Evolutionary conservation across 2,888 invertebrate genomes (phyloP).

Genomic region (Petrolisthes manimaculis): DNA sequence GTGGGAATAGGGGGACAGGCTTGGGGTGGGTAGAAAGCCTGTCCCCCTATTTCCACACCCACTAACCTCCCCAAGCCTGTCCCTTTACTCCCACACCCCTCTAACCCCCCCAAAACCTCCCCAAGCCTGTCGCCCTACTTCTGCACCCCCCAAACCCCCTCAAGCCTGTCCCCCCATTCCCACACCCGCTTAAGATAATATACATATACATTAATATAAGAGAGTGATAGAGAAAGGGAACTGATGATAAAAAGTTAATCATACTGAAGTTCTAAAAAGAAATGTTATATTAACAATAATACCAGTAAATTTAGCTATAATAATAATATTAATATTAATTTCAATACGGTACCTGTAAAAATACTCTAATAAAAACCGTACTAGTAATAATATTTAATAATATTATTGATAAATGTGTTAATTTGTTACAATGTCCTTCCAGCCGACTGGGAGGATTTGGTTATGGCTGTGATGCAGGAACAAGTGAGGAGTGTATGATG

Average conservation of each 20-base stretch:
- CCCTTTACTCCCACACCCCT: too few relatives aligned
- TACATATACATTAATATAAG: too few relatives aligned
- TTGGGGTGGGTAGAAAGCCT: too few relatives aligned
- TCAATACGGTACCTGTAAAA: conserved; percentile 12
- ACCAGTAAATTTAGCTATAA: background rate
- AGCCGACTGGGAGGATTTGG: conserved; percentile 36
- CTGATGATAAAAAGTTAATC: background rate
- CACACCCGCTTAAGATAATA: too few relatives aligned
- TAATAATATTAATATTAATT: conserved; percentile 18
- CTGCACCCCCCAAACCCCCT: too few relatives aligned
- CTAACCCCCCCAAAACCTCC: too few relatives aligned
- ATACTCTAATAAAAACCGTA: background rate
- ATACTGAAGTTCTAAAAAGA: background rate
- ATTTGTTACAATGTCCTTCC: too few relatives aligned
- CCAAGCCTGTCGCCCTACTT: too few relatives aligned
- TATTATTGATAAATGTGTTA: background rate
- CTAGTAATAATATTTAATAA: background rate
- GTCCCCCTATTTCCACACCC: too few relatives aligned
- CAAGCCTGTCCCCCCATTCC: too few relatives aligned
- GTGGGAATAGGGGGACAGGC: too few relatives aligned
- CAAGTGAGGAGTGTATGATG: conserved; percentile 53
- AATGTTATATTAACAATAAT: background rate
- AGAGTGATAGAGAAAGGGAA: background rate
- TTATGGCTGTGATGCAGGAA: conserved; percentile 36
- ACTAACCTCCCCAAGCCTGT: too few relatives aligned